Conservation (phyloP, 92 coral and sea anemone genomes). For the Heliopora coerulea region DNA sequence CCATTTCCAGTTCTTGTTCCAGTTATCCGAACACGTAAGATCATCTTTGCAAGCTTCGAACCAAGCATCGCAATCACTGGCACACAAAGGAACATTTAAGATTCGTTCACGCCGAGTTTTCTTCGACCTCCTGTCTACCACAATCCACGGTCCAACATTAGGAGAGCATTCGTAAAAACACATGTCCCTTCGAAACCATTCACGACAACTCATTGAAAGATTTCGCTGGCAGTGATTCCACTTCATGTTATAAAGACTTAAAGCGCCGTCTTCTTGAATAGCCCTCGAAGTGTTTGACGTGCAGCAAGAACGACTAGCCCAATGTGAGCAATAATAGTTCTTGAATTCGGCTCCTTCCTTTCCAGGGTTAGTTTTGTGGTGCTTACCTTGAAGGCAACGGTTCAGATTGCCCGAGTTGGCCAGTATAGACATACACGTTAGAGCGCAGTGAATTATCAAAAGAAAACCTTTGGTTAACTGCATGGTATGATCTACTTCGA, state of each 20-base stretch:
- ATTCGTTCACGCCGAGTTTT: conserved; percentile 75
- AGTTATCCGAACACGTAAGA: conserved; percentile 88
- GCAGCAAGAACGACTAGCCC: conserved; percentile 85
- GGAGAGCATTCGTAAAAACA: conserved; percentile 99
- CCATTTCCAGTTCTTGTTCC: conserved; percentile 96
- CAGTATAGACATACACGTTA: neutral
- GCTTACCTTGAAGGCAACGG: conserved; percentile 72
- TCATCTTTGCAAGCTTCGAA: conserved; percentile 88
- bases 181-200: conserved; percentile 76
- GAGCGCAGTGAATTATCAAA: neutral
- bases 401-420: conserved; percentile 48
- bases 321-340: conserved; percentile 62
- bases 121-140: conserved; percentile 66
- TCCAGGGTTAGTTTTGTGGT: conserved; percentile 86
- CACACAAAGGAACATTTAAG: conserved; percentile 69
- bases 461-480: neutral
- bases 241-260: conserved; percentile 72
- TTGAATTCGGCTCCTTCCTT: conserved; percentile 57
- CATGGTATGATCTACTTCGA: too few relatives aligned
- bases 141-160: conserved; percentile 80
- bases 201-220: conserved; percentile 72
- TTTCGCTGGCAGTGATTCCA: conserved; percentile 81
- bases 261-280: conserved; percentile 70
- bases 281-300: conserved; percentile 66
- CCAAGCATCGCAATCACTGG: conserved; percentile 85